Conservation (phyloP, 2,113 vertebrate genomes). For the Gulo gulo region DNA sequence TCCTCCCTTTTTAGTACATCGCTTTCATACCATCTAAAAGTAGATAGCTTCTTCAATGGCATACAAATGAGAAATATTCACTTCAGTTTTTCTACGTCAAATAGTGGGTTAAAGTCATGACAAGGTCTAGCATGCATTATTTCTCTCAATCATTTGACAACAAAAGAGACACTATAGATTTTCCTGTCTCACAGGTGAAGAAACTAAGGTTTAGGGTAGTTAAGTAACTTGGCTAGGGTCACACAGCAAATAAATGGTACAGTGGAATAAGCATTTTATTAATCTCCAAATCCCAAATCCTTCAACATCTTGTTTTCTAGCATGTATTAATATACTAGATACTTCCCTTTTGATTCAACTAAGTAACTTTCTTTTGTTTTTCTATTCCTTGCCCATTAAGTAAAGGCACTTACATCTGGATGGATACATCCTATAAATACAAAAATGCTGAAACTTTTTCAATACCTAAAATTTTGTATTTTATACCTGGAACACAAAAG, state of each 20-base stretch:
- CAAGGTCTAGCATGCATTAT: not conserved
- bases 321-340: not conserved
- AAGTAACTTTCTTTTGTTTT: not conserved
- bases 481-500: not conserved
- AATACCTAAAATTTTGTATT: not conserved
- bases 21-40: not conserved
- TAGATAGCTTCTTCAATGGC: not conserved
- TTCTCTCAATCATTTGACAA: not conserved
- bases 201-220: not conserved
- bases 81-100: not conserved
- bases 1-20: not conserved
- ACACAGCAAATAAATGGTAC: not conserved
- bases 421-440: not conserved
- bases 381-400: not conserved
- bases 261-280: not conserved
- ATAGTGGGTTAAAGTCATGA: not conserved
- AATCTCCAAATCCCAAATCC: not conserved
- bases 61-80: not conserved
- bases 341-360: not conserved
- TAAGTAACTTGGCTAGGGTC: not conserved
- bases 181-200: not conserved
- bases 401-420: not conserved
- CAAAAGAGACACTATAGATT: not conserved
- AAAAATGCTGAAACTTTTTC: not conserved
- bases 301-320: not conserved